Base-by-base conservation (phyloP, 2,113 vertebrate genomes). In the Todiramphus chloris region DNA sequence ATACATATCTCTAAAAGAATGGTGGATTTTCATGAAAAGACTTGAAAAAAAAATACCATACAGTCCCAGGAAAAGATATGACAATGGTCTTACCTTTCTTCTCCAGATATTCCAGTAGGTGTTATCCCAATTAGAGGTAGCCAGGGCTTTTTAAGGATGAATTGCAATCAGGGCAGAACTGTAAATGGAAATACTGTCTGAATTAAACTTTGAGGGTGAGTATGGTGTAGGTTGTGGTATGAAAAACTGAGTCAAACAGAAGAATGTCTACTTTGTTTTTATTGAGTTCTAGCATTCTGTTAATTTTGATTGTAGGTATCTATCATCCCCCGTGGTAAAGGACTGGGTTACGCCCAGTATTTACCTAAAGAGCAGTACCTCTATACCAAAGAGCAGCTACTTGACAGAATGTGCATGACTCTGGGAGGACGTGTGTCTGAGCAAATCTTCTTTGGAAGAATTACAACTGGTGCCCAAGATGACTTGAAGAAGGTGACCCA, bases 381-480 rank as follows among this genome's bases (percentile, higher is more conserved):
- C 53, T 99, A 99, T 84, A 99, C 99, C 87, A 98, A 98, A 81
- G 99, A 99, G 97, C 99, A 99, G 97, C 98, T 99, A n/a, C 96
- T 99, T 95, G 99, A 99, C 96, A 98, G 99, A 56, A 99, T 99
- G 99, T 99, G 99, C 78, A 99, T 99, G 99, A 99, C 98, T 4
- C 96, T 99, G 80, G 99, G 99, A 5, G 99, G 99, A 3, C 98
- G 99, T 0, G 99, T 99, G 20, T 97, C 99, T 0, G 99, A 99
- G 96, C 98, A 99, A 94, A 99, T 99, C 97, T 99, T 99, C 97
- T 99, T 99, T 6, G 98, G 98, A 19, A 98, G 97, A 73, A 99
- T 99, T 89, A 99, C 99, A 69, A 99, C 99, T 0, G 99, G 99
- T 11, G 99, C 99, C 10, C 99, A 99, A 82, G 99, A 99, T 17